phyloP scores from a whole-genome alignment of 2,797 vertebrate genomes.

The Buphagus erythrorhynchus region DNA sequence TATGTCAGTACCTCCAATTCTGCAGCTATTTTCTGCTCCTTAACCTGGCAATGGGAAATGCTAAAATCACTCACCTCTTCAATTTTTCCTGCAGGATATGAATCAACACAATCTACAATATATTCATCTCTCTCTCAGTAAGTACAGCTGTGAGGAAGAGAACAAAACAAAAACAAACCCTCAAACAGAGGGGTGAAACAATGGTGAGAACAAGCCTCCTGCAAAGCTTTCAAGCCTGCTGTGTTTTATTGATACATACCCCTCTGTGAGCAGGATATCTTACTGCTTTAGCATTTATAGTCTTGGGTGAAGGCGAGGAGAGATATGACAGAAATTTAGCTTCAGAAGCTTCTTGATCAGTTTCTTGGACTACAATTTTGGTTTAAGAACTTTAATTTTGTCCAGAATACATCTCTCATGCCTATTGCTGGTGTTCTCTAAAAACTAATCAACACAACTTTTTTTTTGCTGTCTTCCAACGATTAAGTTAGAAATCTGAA shows the following conservation, averaged over 20 bases:
- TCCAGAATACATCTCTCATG: neutral
- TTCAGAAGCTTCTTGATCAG: neutral
- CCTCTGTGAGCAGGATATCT: neutral
- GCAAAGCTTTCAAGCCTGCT: neutral
- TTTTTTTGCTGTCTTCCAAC: neutral
- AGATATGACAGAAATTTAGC: neutral
- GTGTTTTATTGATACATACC: neutral
- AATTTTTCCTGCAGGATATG: neutral
- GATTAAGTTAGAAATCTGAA: neutral
- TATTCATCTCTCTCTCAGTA: neutral
- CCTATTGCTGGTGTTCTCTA: neutral
- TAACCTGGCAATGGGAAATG: neutral
- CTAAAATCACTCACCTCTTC: neutral
- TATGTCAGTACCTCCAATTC: neutral
- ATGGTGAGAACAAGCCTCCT: neutral
- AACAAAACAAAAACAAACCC: slow-evolving; percentile 1
- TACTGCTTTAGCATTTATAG: neutral
- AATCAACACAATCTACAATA: neutral
- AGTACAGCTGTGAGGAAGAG: slow-evolving; percentile 6
- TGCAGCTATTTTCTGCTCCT: neutral
- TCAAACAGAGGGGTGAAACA: neutral
- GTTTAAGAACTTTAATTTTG: neutral
- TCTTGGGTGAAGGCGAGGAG: neutral
- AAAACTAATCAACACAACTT: neutral
- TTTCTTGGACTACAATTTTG: neutral